Base-by-base conservation (phyloP, 1,140 invertebrate species). In the Heliconius nattereri region DNA sequence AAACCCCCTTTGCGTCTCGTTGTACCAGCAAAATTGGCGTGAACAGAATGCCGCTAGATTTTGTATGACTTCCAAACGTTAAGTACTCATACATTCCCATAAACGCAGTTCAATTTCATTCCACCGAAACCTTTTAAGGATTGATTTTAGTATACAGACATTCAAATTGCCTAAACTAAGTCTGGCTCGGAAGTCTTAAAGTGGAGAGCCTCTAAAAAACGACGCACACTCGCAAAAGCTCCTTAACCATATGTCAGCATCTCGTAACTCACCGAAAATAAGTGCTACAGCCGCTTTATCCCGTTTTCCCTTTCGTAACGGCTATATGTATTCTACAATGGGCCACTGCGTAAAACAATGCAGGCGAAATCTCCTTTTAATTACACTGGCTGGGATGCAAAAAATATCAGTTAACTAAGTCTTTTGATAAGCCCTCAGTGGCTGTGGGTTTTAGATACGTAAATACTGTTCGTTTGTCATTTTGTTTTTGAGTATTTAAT, bases 301-400 rank as follows among this genome's bases (percentile, higher is more conserved):
- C 52, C 66, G 52, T 78, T 81, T 81, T 71, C 80, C 76, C 49
- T 78, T 81, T 57, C 72, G 71, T 57, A 49, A 79, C 26, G 35
- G 66, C 66, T 71, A 81, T 73, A 45, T 45, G 32, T 78, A 40
- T 78, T 75, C 32, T 37, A 54, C 74, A 66, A 76, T 71, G 54
- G 75, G 37, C 75, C 9, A 66, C 60, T 40, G 45, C 60, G 71
- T 75, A 76, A 78, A 78, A 74, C 52, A 77, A 78, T 73, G 75
- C 54, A 35, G 78, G 20, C 54, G 66, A 80, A 85, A 83, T 85
- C 76, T 84, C 73, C 74, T 83, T 83, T 82, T 83, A 85, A 85
- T 85, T 85, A 82, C 79, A 49, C 83, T 72, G 70, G 70, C 66
- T 76, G 45, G 70, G 75, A 75, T 66, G 60, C 74, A 73, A 32